Conservation (phyloP, 2,888 invertebrate genomes). For the Tetheella fluctuosa region DNA sequence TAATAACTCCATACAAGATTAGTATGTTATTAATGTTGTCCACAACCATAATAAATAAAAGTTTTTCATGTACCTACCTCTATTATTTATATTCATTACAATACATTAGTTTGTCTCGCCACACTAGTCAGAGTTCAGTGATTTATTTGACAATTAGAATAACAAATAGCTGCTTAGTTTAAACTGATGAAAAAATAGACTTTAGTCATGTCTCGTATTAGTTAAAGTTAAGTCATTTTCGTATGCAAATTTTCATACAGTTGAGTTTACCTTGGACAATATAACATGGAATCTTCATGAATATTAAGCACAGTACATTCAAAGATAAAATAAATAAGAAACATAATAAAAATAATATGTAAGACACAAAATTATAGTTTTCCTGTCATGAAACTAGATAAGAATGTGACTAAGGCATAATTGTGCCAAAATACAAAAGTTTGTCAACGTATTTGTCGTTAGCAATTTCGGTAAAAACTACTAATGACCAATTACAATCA, state of each 20-base stretch:
- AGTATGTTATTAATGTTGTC: constrained; percentile 20
- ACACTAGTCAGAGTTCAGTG: constrained; percentile 8
- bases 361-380: too few relatives aligned
- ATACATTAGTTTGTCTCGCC: constrained; percentile 12
- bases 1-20: constrained; percentile 9
- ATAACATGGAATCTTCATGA: neutral
- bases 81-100: constrained; percentile 18
- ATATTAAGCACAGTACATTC: too few relatives aligned
- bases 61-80: constrained; percentile 14
- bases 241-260: neutral
- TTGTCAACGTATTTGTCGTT: neutral
- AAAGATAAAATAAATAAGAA: neutral
- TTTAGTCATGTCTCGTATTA: neutral
- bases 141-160: constrained; percentile 12
- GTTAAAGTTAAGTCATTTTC: neutral
- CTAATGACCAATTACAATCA: neutral
- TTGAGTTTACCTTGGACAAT: neutral
- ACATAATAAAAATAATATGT: too few relatives aligned
- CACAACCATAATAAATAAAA: constrained; percentile 18
- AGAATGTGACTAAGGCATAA: neutral
- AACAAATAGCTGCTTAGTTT: neutral
- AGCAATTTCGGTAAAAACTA: constrained; percentile 1
- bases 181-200: neutral
- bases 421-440: neutral
- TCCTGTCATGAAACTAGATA: neutral